Evolutionary conservation across 2,888 invertebrate genomes (phyloP), one percentile per base, ranked within the genome.

Genomic region (Busseola fusca): DNA sequence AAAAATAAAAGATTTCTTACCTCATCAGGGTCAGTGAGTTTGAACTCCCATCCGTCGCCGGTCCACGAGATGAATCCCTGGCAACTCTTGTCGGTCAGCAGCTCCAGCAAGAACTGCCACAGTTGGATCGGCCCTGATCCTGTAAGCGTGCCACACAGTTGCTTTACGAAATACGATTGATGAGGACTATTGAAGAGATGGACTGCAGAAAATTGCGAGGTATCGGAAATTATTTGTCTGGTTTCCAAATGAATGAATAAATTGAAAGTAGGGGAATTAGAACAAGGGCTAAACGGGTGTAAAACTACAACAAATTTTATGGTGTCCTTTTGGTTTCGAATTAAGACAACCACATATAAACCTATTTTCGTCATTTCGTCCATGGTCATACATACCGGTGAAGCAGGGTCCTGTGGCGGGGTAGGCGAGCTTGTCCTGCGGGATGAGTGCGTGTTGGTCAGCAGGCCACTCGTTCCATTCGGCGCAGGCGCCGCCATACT

Each of bases 31-130:
- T 99, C 99, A 54, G 99, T 99, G 72, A 99, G 96, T 92, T 99
- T 99, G 96, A 99, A 99, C 94, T 99, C 99, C 99, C 99, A 99
- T 74, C 99, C 99, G 91, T 99, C 99, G 27, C 99, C 99, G 42
- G 99, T 99, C 99, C 99, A 99, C 81, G 98, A 98, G 90, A 99
- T 99, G 95, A 99, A 99, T 69, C 98, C 97, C 93, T 99, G 99
- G 95, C 99, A 99, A 86, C 98, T 97, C 94, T 99, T 99, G 96
- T 99, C 99, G 83, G 99, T 99, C 86, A 99, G 96, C 82, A 99
- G 97, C 95, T 99, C 99, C 86, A 99, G 96, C 77, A 99, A 96
- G 94, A 99, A 99, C 95, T 99, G 99, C 99, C 99, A 99, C 91
- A 99, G 96, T 93, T 99, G 99, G 89, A 99, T 99, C 64, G 99